These are phyloP conservation scores for Hypsibius dujardini DNA, from an alignment of 1,140 invertebrate genomes.

Conservation along the genomic window DNA sequence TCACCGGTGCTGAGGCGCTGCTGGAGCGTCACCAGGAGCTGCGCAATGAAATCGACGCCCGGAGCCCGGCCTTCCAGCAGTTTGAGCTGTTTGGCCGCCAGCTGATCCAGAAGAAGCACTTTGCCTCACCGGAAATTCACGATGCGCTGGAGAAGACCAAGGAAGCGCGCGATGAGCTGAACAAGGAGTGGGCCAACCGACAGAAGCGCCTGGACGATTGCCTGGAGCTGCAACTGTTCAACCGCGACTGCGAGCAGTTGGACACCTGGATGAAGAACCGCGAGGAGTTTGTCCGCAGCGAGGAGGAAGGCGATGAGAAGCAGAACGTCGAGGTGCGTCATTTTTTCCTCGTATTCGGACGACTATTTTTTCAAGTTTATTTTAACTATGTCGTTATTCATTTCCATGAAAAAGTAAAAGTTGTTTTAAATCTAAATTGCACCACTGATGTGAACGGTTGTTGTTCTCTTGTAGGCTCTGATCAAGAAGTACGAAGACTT, in stretches of 20 bases:
- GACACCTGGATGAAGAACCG: conserved; percentile 98
- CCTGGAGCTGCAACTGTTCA: conserved; percentile 88
- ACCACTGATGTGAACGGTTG: too few relatives aligned
- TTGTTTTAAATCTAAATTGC: too few relatives aligned
- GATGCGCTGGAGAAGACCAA: conserved; percentile 81
- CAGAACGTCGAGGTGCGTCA: conserved; percentile 67
- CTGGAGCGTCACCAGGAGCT: conserved; percentile 98
- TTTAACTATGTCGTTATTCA: too few relatives aligned
- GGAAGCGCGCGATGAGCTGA: conserved; percentile 40
- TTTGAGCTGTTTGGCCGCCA: conserved; percentile 96
- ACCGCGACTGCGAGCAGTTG: conserved; percentile 85
- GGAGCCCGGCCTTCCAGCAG: conserved; percentile 87
- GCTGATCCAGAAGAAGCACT: conserved; percentile 79
- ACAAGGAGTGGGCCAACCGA: conserved; percentile 73
- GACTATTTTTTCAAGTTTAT: too few relatives aligned
- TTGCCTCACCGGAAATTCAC: conserved; percentile 84
- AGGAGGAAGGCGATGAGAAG: conserved; percentile 64
- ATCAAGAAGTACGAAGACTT: conserved; percentile 99
- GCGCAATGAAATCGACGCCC: conserved; percentile 91
- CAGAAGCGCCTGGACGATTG: conserved; percentile 91
- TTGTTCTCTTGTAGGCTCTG: conserved; percentile 36
- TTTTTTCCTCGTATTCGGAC: too few relatives aligned
- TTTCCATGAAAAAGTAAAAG: too few relatives aligned
- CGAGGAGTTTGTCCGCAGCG: conserved; percentile 80
- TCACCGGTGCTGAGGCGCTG: conserved; percentile 91